phyloP scores from a whole-genome alignment of 2,113 vertebrate species.

The Daubentonia madagascariensis region DNA sequence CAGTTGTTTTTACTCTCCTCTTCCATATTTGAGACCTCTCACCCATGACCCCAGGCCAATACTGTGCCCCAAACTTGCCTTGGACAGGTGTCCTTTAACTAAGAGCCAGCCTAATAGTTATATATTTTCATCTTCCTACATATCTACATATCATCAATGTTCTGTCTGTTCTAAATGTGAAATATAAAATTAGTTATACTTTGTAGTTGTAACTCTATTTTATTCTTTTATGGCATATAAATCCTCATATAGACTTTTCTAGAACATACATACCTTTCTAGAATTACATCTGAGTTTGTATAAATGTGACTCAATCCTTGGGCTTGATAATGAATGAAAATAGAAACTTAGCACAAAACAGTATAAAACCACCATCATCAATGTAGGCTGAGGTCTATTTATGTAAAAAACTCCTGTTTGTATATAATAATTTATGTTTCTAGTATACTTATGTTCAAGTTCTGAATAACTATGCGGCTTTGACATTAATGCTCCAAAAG shows the following conservation, averaged over 20 bases:
- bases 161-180: not conserved
- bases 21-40: not conserved
- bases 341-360: not conserved
- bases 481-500: not conserved
- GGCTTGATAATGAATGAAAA: not conserved
- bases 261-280: not conserved
- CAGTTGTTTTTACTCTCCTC: not conserved
- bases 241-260: not conserved
- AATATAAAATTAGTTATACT: not conserved
- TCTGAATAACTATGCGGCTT: not conserved
- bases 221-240: not conserved
- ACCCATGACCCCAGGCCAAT: not conserved
- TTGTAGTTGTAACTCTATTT: not conserved
- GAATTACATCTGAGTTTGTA: not conserved
- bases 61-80: not conserved
- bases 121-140: not conserved
- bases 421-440: not conserved
- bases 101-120: not conserved
- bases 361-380: not conserved
- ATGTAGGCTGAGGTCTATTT: not conserved
- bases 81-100: not conserved
- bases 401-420: not conserved
- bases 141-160: not conserved
- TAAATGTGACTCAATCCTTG: not conserved
- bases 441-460: not conserved